These are phyloP conservation scores for Melanostigma gelatinosum DNA, from an alignment of 2,113 vertebrate species.

Conservation along the genomic window DNA sequence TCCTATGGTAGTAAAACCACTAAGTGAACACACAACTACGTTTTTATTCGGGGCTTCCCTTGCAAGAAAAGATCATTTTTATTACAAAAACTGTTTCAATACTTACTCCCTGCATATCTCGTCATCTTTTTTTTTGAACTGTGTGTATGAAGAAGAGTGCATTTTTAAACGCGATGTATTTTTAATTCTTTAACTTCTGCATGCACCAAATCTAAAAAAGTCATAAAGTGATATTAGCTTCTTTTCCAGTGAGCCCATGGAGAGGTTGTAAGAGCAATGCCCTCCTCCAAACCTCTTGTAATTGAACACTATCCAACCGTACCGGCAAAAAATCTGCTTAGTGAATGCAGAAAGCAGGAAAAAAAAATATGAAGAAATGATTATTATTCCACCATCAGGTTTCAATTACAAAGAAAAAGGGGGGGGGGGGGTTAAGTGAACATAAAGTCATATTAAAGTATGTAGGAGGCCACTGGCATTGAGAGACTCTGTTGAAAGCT, in stretches of 20 bases:
- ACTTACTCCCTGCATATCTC: conserved; percentile 14
- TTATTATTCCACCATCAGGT: conserved; percentile 80
- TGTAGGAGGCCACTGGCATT: conserved; percentile 75
- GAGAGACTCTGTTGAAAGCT: conserved; percentile 78
- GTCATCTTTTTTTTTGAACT: conserved; percentile 7
- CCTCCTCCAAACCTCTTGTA: conserved; percentile 44
- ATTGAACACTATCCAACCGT: conserved; percentile 60
- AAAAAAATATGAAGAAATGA: conserved; percentile 63
- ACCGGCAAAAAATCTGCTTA: conserved; percentile 55
- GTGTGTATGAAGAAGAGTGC: background rate
- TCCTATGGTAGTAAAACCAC: conserved; percentile 53
- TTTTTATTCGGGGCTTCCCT: conserved; percentile 42
- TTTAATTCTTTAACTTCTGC: conserved; percentile 45
- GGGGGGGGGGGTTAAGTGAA: conserved; percentile 73
- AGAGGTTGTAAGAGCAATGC: conserved; percentile 31
- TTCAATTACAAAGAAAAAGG: conserved; percentile 73
- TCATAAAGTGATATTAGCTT: conserved; percentile 13
- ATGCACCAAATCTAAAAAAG: conserved; percentile 40
- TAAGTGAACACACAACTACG: conserved; percentile 39
- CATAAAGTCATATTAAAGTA: conserved; percentile 81
- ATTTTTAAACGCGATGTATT: conserved; percentile 30
- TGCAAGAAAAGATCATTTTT: background rate
- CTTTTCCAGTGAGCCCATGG: conserved; percentile 18
- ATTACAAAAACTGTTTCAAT: conserved; percentile 28
- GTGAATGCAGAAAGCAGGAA: conserved; percentile 27